Evolutionary conservation across 2,797 vertebrate genomes (phyloP).

Genomic region (Rhyacichthys aspro): DNA sequence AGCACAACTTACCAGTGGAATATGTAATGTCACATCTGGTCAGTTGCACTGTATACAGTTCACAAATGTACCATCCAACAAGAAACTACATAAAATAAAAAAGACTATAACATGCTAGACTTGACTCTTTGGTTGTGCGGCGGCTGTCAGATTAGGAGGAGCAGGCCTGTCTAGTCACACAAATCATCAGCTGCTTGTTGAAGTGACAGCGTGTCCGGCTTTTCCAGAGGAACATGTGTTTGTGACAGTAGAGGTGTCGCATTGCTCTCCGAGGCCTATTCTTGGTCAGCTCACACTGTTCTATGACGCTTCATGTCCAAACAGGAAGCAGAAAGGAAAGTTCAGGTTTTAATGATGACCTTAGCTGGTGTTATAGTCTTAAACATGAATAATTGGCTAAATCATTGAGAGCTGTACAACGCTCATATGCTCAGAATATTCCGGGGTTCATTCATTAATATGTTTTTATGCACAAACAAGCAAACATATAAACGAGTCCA

Average conservation of each 20-base stretch:
- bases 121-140: neutral
- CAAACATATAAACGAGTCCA: constrained; percentile 32
- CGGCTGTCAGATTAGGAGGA: constrained; percentile 17
- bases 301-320: neutral
- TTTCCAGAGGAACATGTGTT: constrained; percentile 20
- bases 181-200: constrained; percentile 10
- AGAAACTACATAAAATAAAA: too few species aligned
- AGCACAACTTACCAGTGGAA: too few species aligned
- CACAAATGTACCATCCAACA: too few species aligned
- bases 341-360: too few species aligned
- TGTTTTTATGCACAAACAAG: constrained; percentile 4
- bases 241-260: constrained; percentile 30
- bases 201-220: constrained; percentile 26
- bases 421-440: too few species aligned
- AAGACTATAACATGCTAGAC: neutral
- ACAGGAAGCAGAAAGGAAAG: neutral
- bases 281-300: constrained; percentile 1
- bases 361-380: too few species aligned
- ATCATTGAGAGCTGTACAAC: too few species aligned
- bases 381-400: too few species aligned
- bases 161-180: constrained; percentile 12
- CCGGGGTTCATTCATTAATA: neutral
- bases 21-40: too few species aligned
- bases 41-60: too few species aligned
- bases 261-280: constrained; percentile 1